phyloP scores from a whole-genome alignment of 2,888 invertebrate genomes.

The Anthrax anthrax region DNA sequence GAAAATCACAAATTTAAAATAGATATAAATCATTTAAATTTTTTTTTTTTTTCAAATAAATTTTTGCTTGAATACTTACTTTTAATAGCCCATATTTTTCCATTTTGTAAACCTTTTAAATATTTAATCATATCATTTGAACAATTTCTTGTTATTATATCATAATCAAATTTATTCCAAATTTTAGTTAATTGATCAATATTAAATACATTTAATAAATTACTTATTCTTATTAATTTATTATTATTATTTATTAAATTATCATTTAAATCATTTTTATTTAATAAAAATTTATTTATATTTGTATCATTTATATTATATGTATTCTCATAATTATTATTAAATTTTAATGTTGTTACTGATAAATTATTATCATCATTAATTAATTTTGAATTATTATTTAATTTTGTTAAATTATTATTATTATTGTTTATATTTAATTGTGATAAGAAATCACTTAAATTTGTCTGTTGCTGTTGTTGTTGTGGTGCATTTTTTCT shows the following conservation, averaged over 20 bases:
- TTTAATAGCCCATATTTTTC: constrained; percentile 31
- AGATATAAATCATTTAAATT: too few relatives aligned
- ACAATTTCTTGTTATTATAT: constrained; percentile 25
- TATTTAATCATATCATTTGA: constrained; percentile 27
- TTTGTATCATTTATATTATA: too few relatives aligned
- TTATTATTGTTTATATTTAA: too few relatives aligned
- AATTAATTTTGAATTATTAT: constrained; percentile 7
- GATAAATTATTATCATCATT: constrained; percentile 6
- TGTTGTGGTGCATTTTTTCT: not conserved
- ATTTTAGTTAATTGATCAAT: constrained; percentile 23
- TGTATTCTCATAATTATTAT: too few relatives aligned
- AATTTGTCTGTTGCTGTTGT: constrained; percentile 5
- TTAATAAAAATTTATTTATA: too few relatives aligned
- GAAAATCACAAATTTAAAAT: too few relatives aligned
- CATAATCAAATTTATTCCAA: constrained; percentile 21
- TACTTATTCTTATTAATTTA: constrained; percentile 23
- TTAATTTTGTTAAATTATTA: not conserved
- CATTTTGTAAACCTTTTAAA: constrained; percentile 23
- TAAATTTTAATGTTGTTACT: not conserved
- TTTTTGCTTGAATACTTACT: too few relatives aligned
- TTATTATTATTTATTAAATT: too few relatives aligned
- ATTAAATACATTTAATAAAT: constrained; percentile 30
- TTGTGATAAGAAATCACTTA: constrained; percentile 4
- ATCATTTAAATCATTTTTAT: not conserved
- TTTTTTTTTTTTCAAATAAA: too few relatives aligned